A percentile compares a stretch with the other conserved stretches of the same genome.
phyloP scores from a whole-genome alignment of 2,113 vertebrate genomes.

The Onychostruthus taczanowskii region DNA sequence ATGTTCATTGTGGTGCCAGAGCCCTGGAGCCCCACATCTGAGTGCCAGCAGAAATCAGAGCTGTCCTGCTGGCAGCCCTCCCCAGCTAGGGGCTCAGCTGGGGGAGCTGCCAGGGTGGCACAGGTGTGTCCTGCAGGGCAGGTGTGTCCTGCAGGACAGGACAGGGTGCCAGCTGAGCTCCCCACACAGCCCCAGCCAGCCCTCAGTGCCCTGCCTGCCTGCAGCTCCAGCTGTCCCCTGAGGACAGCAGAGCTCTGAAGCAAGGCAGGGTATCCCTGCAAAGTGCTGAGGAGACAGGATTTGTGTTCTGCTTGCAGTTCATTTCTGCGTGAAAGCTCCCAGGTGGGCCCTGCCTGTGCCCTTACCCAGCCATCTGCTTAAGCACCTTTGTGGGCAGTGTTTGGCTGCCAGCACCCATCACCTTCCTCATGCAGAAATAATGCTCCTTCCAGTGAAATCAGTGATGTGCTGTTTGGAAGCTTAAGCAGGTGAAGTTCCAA shows the following conservation, averaged over 20 bases:
- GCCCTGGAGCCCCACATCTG: neutral
- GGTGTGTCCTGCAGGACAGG: neutral
- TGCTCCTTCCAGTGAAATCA: neutral
- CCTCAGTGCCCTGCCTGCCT: neutral
- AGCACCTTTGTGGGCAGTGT: neutral
- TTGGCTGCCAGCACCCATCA: neutral
- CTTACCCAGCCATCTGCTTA: neutral
- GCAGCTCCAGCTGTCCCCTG: neutral
- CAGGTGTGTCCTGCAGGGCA: neutral
- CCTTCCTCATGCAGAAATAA: neutral
- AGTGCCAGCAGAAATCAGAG: neutral
- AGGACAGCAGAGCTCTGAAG: neutral
- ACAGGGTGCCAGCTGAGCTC: neutral
- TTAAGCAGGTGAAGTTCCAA: neutral
- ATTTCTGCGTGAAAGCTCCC: neutral
- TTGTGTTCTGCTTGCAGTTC: neutral
- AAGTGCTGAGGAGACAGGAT: neutral
- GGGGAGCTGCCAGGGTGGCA: neutral
- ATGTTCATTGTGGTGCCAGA: neutral
- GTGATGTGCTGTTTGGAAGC: neutral
- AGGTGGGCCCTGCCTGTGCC: neutral
- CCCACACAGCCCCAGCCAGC: neutral
- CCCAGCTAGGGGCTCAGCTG: neutral
- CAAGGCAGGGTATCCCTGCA: neutral
- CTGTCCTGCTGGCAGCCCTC: fast-evolving